A percentile compares a stretch with the other conserved stretches of the same genome.
phyloP scores from a whole-genome alignment of 1,140 invertebrate species.

The Trachymyrmex cornetzi region DNA sequence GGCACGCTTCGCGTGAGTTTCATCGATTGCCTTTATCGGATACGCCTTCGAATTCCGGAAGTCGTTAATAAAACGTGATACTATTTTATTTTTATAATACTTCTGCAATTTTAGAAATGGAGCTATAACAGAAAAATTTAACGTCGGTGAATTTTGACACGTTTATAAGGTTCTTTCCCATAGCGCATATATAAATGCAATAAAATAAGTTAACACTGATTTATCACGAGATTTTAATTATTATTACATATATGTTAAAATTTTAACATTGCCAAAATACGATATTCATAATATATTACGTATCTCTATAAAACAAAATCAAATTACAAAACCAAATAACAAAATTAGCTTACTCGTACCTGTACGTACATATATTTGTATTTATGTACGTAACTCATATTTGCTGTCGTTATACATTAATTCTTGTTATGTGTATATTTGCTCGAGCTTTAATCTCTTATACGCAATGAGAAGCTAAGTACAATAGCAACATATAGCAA shows the following conservation, averaged over 20 bases:
- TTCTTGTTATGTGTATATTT: not conserved
- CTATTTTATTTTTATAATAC: slow-evolving; percentile 56
- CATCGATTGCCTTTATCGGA: slow-evolving; percentile 49
- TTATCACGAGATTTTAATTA: not conserved
- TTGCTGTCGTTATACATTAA: no score
- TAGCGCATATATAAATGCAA: not conserved
- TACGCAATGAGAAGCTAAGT: not conserved
- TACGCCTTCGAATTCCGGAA: slow-evolving; percentile 43
- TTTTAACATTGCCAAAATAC: no score
- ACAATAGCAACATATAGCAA: not conserved
- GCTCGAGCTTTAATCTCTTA: not conserved
- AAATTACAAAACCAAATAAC: not conserved
- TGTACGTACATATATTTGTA: not conserved
- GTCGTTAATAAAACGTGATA: slow-evolving; percentile 54
- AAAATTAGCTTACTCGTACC: not conserved
- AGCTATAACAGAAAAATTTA: slow-evolving; percentile 15
- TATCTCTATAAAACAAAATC: not conserved
- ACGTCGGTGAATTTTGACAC: not conserved
- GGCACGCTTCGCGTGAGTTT: slow-evolving; percentile 50
- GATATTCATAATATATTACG: not conserved
- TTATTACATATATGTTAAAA: no score
- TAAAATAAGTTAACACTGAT: not conserved
- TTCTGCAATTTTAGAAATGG: slow-evolving; percentile 28
- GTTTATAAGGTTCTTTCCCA: not conserved
- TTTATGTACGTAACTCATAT: no score